Percentiles rank a stretch among this genome's conserved stretches.
Conservation (phyloP, 2,888 invertebrate genomes). For the Oasisia sp. region DNA sequence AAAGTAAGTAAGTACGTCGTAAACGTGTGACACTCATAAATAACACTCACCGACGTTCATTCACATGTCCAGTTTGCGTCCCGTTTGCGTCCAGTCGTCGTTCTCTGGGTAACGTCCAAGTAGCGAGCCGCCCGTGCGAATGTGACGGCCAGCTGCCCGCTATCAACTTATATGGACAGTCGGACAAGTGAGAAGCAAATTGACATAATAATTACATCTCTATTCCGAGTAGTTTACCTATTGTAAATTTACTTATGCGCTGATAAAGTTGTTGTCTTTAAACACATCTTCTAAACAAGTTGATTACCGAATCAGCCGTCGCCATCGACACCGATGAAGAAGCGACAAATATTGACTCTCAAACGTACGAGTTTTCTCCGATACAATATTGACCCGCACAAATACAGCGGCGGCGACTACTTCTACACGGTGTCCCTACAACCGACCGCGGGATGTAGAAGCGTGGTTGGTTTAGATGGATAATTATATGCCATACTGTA, state of each 20-base stretch:
- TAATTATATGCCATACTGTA: background rate
- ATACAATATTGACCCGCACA: constrained; percentile 6
- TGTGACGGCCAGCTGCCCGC: background rate
- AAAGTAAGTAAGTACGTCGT: background rate
- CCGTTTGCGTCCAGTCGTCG: background rate
- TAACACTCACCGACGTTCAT: background rate
- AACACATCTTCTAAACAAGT: constrained; percentile 13
- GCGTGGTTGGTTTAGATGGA: background rate
- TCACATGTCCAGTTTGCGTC: background rate
- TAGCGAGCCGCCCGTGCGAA: background rate
- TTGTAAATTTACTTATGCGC: background rate
- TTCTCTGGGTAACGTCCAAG: background rate
- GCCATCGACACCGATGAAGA: background rate
- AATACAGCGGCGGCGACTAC: background rate
- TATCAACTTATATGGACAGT: constrained; percentile 6
- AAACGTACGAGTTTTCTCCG: constrained; percentile 13
- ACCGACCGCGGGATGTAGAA: background rate
- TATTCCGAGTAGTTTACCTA: constrained; percentile 3
- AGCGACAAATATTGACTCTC: constrained; percentile 5
- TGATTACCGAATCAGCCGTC: background rate
- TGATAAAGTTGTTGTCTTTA: constrained; percentile 8
- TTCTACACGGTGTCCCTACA: background rate
- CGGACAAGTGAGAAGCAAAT: constrained; percentile 8
- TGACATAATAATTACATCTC: constrained; percentile 17
- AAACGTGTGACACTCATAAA: background rate